These are phyloP conservation scores for Garra rufa DNA, from an alignment of 2,113 vertebrate species.

Conservation along the genomic window DNA sequence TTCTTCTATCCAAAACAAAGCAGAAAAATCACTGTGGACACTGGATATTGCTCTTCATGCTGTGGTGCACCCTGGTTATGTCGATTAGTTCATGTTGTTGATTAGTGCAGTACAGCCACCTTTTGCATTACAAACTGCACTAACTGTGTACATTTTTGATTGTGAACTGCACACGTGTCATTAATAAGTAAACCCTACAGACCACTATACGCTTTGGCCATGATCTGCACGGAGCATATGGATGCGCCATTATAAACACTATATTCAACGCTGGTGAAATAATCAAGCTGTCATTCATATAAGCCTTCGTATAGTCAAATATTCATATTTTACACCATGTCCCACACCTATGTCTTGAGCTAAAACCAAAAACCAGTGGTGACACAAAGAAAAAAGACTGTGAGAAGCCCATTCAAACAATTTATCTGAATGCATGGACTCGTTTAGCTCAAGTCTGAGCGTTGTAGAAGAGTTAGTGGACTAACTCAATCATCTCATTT, in stretches of 20 bases:
- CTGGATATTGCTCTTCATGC: not conserved
- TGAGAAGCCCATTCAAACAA: not conserved
- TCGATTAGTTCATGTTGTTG: not conserved
- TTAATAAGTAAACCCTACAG: not conserved
- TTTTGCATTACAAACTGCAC: constrained; percentile 21
- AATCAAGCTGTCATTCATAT: not conserved
- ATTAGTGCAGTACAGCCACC: not conserved
- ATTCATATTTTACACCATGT: not conserved
- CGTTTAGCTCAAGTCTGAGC: not conserved
- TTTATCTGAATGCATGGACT: not conserved
- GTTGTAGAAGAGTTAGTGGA: constrained; percentile 11
- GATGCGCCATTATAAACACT: constrained; percentile 10
- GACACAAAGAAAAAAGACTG: not conserved
- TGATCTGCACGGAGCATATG: constrained; percentile 16
- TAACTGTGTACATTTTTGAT: constrained; percentile 10
- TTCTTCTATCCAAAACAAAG: not conserved
- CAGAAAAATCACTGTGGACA: constrained; percentile 37
- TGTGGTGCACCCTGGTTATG: constrained; percentile 20
- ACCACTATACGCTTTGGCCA: not conserved
- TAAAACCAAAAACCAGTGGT: constrained; percentile 46
- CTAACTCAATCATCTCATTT: constrained; percentile 44
- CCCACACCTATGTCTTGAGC: constrained; percentile 11
- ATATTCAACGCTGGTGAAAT: constrained; percentile 9
- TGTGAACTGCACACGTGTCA: constrained; percentile 1
- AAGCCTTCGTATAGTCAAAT: too few relatives aligned